Base-by-base conservation (phyloP, 2,888 invertebrate species). In the Tyria jacobaeae region DNA sequence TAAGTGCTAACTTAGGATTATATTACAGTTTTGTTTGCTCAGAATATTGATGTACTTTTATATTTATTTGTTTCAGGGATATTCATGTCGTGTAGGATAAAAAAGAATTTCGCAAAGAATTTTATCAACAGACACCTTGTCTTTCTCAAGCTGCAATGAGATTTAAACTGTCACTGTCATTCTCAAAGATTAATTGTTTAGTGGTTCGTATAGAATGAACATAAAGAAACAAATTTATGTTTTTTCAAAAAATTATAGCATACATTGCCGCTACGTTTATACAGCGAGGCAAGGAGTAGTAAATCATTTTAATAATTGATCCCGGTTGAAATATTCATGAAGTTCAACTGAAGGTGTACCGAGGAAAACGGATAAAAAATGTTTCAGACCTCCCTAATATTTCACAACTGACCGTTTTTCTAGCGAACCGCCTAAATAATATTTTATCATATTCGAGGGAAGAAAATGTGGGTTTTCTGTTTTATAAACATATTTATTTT, bases 301-400 rank as follows among this genome's bases (percentile, higher is more conserved):
- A 93, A 92, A 93, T 93, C 92, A 93, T 93, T 90, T 93, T 91
- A 93, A 94, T 94, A 94, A 93, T 92, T 92, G 91, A 94, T 92
- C 89, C 83, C 75, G 82, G 78, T 79, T 87, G 88, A 92, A 92
- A 93, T 92, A 93, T 93, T 92, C 92, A 94, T 91, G 89, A 89
- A 90, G 84, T 88, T 89, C 84, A 83, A 70, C 85, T 83, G 86
- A 85, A 90, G 88, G 89, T 88, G 85, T 85, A 83, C 82, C 79
- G 73, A 76, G 79, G 85, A 88, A 89, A 90, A 87, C 85, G 86
- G 87, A 89, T 89, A 90, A 91, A 89, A 91, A 91, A 89, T 89
- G 88, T 83, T 87, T 80, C 78, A 73, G 75, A 82, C 81, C 79
- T 66, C 78, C 75, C 79, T 83, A 83, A 88, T 86, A 88, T 89